Evolutionary conservation across 2,888 invertebrate species (phyloP), one percentile per base, ranked within the genome.

Genomic region (Pedicia rivosa): DNA sequence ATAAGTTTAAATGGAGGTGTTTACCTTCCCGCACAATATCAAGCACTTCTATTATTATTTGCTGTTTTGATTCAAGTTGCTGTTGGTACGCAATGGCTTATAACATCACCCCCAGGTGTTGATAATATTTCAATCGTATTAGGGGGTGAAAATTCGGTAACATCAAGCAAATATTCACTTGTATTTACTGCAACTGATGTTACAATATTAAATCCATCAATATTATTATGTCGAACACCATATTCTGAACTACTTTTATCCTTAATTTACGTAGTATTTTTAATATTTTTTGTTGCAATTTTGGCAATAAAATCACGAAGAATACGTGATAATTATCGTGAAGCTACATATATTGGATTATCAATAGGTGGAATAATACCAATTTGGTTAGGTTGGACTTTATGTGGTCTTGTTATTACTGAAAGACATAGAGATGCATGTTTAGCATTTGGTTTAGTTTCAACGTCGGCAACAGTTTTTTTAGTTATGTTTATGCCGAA

Each of bases 401-500:
- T 88, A 45, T 80, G 86, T 43, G 90, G 88, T 27, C 67, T 81
- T 49, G 74, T 80, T 37, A 74, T 79, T 33, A 70, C 74, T 40
- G 84, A 86, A 52, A 68, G 77, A 44, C 81, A 83, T 53, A 74
- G 78, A 47, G 86, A 87, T 59, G 87, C 87, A 10, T 87, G 88
- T 62, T 70, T 91, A 37, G 91, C 90, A 15, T 87, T 86, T 50
- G 92, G 92, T 1, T 67, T 92, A 46, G 74, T 90, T 32, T 74
- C 81, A 38, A 87, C 84, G 12, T 80, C 88, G 44, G 73, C 79
- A 9, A 74, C 87, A 31, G 78, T 90, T 36, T 87, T 92, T 62
- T 72, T 88, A 48, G 77, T 90, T 39, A 91, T 92, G 91, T 92
- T 92, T 61, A 78, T 90, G 64, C 81, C 91, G 22, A 91, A 84